Evolutionary conservation across 2,888 invertebrate genomes (phyloP).

Genomic region (Pristionchus entomophagus): DNA sequence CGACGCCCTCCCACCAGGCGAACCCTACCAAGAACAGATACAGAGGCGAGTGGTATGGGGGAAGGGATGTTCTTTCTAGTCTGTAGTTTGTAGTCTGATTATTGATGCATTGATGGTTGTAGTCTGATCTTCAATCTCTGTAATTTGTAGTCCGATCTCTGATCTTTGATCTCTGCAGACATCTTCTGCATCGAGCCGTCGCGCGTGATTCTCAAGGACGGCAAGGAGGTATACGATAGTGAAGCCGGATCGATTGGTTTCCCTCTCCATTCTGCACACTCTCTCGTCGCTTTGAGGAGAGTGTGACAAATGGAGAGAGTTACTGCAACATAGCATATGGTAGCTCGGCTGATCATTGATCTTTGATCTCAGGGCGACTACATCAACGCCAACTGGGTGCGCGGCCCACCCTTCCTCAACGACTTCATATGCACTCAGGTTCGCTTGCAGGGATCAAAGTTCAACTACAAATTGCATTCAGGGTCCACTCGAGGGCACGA

Average conservation of each 20-base stretch:
- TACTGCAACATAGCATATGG: too few relatives aligned
- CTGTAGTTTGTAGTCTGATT: too few relatives aligned
- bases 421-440: constrained; percentile 43
- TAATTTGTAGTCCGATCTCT: background rate
- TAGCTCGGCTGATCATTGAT: too few relatives aligned
- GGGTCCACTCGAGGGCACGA: background rate
- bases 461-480: background rate
- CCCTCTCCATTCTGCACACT: too few relatives aligned
- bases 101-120: too few relatives aligned
- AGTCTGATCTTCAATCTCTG: too few relatives aligned
- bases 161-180: constrained; percentile 35
- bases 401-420: constrained; percentile 31
- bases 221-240: too few relatives aligned
- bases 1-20: background rate
- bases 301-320: too few relatives aligned
- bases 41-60: background rate
- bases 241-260: too few relatives aligned
- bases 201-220: constrained; percentile 36
- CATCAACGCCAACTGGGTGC: constrained; percentile 42
- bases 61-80: background rate
- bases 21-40: constrained; percentile 41
- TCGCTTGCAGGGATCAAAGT: background rate
- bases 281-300: too few relatives aligned
- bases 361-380: too few relatives aligned
- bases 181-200: constrained; percentile 40